Conservation (phyloP, 2,888 invertebrate genomes). For the Apantesis nais region DNA sequence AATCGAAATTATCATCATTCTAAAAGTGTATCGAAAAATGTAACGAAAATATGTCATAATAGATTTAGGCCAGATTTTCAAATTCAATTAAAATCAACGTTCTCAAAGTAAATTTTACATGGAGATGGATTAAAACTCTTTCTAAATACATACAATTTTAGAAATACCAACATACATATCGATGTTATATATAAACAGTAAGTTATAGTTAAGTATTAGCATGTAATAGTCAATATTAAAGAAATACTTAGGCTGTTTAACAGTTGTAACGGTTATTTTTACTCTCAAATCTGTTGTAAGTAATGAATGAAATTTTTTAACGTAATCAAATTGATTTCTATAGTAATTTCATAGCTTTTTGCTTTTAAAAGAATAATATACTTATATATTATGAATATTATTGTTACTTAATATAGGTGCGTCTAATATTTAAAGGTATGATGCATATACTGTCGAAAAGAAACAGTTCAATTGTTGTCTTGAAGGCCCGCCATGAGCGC, state of each 20-base stretch:
- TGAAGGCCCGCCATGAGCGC: no score
- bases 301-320: conserved; percentile 44
- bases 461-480: conserved; percentile 1
- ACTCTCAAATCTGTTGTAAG: conserved; percentile 45
- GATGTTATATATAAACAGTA: conserved; percentile 81
- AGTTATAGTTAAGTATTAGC: conserved; percentile 68
- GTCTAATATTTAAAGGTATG: conserved; percentile 43
- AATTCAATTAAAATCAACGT: conserved; percentile 50
- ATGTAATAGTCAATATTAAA: conserved; percentile 80
- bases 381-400: conserved; percentile 65
- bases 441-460: conserved; percentile 7
- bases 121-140: conserved; percentile 52
- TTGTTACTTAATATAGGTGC: conserved; percentile 55
- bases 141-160: conserved; percentile 72
- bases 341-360: conserved; percentile 62
- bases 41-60: conserved; percentile 65
- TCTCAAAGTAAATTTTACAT: conserved; percentile 58
- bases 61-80: conserved; percentile 62
- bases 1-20: conserved; percentile 72
- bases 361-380: conserved; percentile 67
- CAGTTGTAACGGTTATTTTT: conserved; percentile 66
- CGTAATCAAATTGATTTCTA: conserved; percentile 48
- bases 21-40: conserved; percentile 66
- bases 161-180: conserved; percentile 84
- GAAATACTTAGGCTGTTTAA: conserved; percentile 76